phyloP scores from a whole-genome alignment of 2,797 vertebrate genomes.

The Pygocentrus nattereri region DNA sequence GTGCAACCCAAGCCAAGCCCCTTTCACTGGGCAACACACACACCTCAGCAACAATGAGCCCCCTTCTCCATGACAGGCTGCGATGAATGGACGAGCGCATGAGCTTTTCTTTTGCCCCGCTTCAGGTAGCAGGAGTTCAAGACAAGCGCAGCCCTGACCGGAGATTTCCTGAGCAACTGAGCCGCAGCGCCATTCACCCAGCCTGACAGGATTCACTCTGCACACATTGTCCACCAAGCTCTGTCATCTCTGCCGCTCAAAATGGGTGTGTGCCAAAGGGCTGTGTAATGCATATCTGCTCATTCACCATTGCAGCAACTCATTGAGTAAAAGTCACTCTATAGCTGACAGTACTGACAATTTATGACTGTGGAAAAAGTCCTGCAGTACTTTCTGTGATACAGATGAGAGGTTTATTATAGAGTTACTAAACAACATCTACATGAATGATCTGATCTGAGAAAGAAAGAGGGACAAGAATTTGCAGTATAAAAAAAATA shows the following conservation, averaged over 20 bases:
- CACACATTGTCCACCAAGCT: conserved; percentile 35
- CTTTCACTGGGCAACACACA: conserved; percentile 70
- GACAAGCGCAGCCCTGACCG: conserved; percentile 68
- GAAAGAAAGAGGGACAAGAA: no score
- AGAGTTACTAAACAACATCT: not conserved
- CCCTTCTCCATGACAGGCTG: conserved; percentile 74
- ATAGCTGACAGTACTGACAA: not conserved
- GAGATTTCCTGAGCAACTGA: conserved; percentile 72
- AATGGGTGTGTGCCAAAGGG: conserved; percentile 55
- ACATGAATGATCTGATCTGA: not conserved
- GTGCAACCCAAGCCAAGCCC: conserved; percentile 72
- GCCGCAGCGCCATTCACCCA: conserved; percentile 62
- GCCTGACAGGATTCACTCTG: conserved; percentile 68
- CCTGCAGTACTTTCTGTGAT: not conserved
- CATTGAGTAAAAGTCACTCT: conserved; percentile 7
- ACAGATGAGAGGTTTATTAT: no score
- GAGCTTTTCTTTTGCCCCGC: conserved; percentile 57
- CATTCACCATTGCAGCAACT: conserved; percentile 45
- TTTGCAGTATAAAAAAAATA: no score
- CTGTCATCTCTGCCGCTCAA: conserved; percentile 54
- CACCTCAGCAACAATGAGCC: conserved; percentile 65
- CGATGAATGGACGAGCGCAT: conserved; percentile 75
- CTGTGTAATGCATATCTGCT: conserved; percentile 49
- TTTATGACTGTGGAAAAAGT: not conserved
- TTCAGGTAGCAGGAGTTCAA: conserved; percentile 54